Base-by-base conservation (phyloP, 2,888 invertebrate species). In the Ichneumoninae sp. region DNA sequence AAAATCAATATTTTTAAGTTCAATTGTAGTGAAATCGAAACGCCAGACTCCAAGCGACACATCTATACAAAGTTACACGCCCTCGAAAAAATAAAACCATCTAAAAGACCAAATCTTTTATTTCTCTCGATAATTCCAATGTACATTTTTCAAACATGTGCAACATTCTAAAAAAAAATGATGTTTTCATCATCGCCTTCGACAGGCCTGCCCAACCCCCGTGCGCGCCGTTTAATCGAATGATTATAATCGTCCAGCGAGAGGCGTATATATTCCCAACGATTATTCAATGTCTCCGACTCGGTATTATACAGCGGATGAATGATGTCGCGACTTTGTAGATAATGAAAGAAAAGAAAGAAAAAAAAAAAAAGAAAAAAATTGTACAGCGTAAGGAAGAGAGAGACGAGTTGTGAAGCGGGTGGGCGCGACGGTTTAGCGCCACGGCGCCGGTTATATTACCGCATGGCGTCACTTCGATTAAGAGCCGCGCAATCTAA, bases 391-490 rank as follows among this genome's bases (percentile, higher is more conserved):
- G 26, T 5, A 0, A 19, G 33, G 75, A 70, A 47, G 44, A 52
- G 77, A 68, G 73, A 26, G 69, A 69, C 77, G 75, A 66, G 74
- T 36, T 68, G 33, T 68, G 33, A 81, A 69, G 71, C 71, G 81
- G 74, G 71, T 77, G 83, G 89, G 88, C 89, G 88, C 89, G 88
- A 89, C 85, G 85, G 81, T 92, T 92, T 92, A 92, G 91, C 93
- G 92, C 91, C 91, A 89, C 91, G 92, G 92, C 92, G 92, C 92
- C 92, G 91, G 89, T 90, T 92, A 91, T 92, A 92, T 92, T 92
- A 92, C 92, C 90, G 90, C 90, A 90, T 92, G 92, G 93, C 93
- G 92, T 93, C 93, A 92, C 92, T 92, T 92, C 92, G 92, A 92
- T 93, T 92, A 92, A 92, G 91, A 84, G 80, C 89, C 90, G 90